Evolutionary conservation across 2,797 vertebrate species (phyloP).

Genomic region (Neosilurus hyrtlii): DNA sequence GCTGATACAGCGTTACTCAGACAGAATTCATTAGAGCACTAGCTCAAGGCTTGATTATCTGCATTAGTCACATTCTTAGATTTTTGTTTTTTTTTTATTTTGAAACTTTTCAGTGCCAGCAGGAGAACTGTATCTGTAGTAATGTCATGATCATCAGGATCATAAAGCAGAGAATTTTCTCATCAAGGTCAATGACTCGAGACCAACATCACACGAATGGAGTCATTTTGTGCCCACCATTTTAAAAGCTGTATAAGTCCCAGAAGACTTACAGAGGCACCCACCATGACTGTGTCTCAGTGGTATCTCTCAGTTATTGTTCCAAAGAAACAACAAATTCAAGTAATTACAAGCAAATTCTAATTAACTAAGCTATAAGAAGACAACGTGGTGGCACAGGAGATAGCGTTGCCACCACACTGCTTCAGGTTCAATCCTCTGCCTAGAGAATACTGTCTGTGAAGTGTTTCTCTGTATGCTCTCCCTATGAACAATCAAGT

Average conservation of each 20-base stretch:
- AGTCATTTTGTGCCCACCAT: conserved; percentile 40
- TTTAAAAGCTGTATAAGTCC: conserved; percentile 35
- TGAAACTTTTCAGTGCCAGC: conserved; percentile 29
- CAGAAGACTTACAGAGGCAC: conserved; percentile 7
- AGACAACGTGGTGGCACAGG: conserved; percentile 7
- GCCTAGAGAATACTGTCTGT: background rate
- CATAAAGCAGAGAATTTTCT: conserved; percentile 44
- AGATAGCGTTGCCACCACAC: background rate
- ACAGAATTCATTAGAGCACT: conserved; percentile 21
- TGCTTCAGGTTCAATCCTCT: background rate
- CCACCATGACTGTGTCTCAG: background rate
- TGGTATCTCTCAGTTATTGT: conserved; percentile 24
- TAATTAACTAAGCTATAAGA: background rate
- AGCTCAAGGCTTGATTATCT: conserved; percentile 37
- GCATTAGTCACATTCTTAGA: conserved; percentile 27
- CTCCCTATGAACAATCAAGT: background rate
- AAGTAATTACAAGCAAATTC: conserved; percentile 14
- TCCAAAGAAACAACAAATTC: conserved; percentile 16
- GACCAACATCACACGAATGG: conserved; percentile 25
- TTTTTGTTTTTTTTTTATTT: conserved; percentile 19
- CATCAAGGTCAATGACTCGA: conserved; percentile 49
- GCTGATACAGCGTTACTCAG: conserved; percentile 19
- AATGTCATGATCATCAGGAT: conserved; percentile 39
- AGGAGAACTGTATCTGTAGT: conserved; percentile 32
- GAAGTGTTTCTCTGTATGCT: background rate